Conservation (phyloP, 2,113 vertebrate species). For the Fulmarus glacialis region DNA sequence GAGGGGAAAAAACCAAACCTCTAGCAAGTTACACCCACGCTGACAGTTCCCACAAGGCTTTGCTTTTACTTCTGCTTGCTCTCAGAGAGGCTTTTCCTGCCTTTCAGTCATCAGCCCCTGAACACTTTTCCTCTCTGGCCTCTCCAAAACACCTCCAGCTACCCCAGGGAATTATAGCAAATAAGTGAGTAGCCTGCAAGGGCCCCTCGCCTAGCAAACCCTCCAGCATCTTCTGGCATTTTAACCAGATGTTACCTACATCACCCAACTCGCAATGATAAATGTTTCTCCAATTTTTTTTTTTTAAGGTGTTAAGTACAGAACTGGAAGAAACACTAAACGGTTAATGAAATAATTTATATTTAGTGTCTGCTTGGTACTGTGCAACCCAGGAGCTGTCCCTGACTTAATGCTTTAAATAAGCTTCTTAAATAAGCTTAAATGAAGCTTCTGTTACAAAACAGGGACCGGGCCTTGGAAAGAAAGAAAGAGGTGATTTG, state of each 20-base stretch:
- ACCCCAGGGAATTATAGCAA: background rate
- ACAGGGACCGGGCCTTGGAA: background rate
- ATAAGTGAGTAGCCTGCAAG: background rate
- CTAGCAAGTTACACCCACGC: background rate
- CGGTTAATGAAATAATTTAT: background rate
- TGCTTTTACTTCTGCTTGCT: constrained; percentile 2
- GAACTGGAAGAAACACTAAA: background rate
- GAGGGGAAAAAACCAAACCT: background rate
- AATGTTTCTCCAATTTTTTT: background rate
- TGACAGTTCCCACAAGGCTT: background rate
- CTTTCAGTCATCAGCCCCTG: background rate
- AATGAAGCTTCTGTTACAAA: background rate
- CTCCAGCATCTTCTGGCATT: background rate
- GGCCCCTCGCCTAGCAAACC: background rate
- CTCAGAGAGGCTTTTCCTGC: background rate
- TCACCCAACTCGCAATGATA: background rate
- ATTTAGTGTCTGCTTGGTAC: background rate
- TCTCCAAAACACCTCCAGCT: background rate
- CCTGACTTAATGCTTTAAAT: background rate
- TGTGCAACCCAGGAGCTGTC: background rate
- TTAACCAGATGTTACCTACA: background rate
- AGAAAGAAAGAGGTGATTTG: background rate
- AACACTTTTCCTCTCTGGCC: background rate
- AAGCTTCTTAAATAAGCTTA: background rate
- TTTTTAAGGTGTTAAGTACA: background rate